phyloP scores from a whole-genome alignment of 2,888 invertebrate genomes.

The Eremobia ochroleuca region DNA sequence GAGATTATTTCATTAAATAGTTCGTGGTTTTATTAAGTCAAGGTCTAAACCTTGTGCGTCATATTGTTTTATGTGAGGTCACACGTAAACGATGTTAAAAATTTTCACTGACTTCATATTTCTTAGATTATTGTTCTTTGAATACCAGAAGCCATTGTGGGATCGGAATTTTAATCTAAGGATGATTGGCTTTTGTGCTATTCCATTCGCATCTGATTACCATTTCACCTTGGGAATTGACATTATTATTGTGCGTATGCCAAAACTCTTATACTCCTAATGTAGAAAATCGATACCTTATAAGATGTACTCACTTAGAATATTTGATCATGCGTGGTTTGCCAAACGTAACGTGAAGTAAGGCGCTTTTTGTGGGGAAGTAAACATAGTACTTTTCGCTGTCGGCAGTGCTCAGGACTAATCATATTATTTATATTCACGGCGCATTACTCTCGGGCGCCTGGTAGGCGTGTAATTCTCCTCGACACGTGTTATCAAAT shows the following conservation, averaged over 20 bases:
- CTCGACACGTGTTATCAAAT: constrained; percentile 79
- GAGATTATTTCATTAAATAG: constrained; percentile 65
- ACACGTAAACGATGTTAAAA: constrained; percentile 12
- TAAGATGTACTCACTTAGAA: constrained; percentile 23
- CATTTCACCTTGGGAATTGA: constrained; percentile 35
- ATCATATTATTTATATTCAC: constrained; percentile 79
- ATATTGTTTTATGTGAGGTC: constrained; percentile 42
- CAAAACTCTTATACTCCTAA: constrained; percentile 12
- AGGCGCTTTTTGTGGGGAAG: neutral
- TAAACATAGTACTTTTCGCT: constrained; percentile 9
- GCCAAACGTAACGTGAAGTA: constrained; percentile 16
- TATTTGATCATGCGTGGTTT: constrained; percentile 38
- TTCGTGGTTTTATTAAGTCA: constrained; percentile 41
- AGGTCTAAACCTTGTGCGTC: constrained; percentile 38
- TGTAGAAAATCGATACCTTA: constrained; percentile 41
- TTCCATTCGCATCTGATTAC: constrained; percentile 28
- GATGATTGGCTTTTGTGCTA: constrained; percentile 26
- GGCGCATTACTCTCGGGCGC: constrained; percentile 58
- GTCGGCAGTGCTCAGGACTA: constrained; percentile 22
- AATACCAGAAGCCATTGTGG: neutral
- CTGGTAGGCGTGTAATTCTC: constrained; percentile 66
- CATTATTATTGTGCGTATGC: constrained; percentile 14
- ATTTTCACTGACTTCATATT: constrained; percentile 8
- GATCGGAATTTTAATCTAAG: constrained; percentile 16
- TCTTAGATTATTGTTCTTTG: constrained; percentile 13